Evolutionary conservation across 1,140 invertebrate genomes (phyloP).

Genomic region (Micrasema minimum): DNA sequence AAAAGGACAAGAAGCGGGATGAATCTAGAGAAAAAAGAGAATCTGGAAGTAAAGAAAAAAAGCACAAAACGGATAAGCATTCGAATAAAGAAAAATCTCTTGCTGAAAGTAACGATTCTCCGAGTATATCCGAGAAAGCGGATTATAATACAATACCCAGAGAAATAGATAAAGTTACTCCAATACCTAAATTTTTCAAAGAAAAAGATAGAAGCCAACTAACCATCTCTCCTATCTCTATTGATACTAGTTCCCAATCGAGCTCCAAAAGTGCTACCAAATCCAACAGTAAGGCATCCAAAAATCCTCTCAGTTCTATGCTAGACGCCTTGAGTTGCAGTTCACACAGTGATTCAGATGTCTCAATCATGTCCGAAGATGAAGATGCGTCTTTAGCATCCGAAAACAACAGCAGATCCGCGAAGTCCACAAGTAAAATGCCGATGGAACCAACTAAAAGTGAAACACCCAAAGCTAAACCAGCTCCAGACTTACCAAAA

Average conservation of each 20-base stretch:
- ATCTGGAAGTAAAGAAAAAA: conserved; percentile 66
- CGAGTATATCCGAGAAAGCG: conserved; percentile 57
- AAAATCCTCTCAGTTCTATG: conserved; percentile 42
- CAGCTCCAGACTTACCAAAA: conserved; percentile 59
- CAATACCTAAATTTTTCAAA: conserved; percentile 42
- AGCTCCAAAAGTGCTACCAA: conserved; percentile 57
- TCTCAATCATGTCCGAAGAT: conserved; percentile 42
- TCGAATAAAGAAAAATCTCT: conserved; percentile 61
- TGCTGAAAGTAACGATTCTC: conserved; percentile 60
- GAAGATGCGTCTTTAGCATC: conserved; percentile 41
- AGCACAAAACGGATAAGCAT: conserved; percentile 70
- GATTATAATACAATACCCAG: conserved; percentile 55
- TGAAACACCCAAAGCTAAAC: conserved; percentile 57
- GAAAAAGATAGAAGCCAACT: conserved; percentile 60
- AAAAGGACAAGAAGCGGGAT: conserved; percentile 67
- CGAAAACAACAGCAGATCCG: conserved; percentile 37
- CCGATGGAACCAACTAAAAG: conserved; percentile 40
- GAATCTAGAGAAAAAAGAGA: conserved; percentile 68
- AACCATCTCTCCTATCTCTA: conserved; percentile 64
- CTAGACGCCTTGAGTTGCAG: conserved; percentile 38
- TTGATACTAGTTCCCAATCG: conserved; percentile 65
- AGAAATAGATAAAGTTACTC: conserved; percentile 40
- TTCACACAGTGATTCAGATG: conserved; percentile 43
- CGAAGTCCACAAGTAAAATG: conserved; percentile 21
- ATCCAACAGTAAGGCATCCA: conserved; percentile 27